Base-by-base conservation (phyloP, 2,113 vertebrate species). In the Xiphophorus hellerii region DNA sequence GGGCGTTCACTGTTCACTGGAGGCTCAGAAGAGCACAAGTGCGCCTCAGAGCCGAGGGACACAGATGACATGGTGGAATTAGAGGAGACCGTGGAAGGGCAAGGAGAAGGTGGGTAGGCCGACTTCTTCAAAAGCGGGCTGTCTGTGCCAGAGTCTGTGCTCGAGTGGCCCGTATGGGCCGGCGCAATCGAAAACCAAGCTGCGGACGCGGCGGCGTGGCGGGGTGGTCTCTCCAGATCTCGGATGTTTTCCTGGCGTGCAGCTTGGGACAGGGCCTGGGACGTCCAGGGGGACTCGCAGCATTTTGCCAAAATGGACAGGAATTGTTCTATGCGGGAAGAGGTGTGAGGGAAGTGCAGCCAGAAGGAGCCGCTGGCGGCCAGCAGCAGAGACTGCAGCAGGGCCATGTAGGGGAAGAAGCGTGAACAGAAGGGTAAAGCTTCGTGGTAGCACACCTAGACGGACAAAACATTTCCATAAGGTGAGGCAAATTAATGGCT, bases 201-300 rank as follows among this genome's bases (percentile, higher is more conserved):
- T 8, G 80, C 48, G 9, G 71, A 28, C 10, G 73, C 51, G 17
- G 62, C 27, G 62, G 63, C 39, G 20, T 35, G 70, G 9, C 30
- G 60, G 4, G 81, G 48, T 12, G 31, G 54, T 66, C 65, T 80
- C 66, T 71, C 69, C 29, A 61, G 62, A 29, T 73, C 69, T 7
- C 71, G 71, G 62, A 79, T 42, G 73, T 62, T 88, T 15, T 94
- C 92, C 81, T 94, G 91, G 69, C 75, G 91, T 14, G 92, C 94
- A 0, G 95, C 92, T 6, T 91, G 94, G 0, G 93, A 94, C 74
- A 96, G 87, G 0, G 94, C 93, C 58, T 93, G 95, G 54, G 95
- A 95, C 0, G 96, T 96, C 95, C 96, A 96, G 9, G 94, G 96
- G 0, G 95, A 96, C 84, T 96, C 95, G 8, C 94, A 94, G 69